Evolutionary conservation across 2,113 vertebrate species (phyloP).

Genomic region (Ameiurus melas): DNA sequence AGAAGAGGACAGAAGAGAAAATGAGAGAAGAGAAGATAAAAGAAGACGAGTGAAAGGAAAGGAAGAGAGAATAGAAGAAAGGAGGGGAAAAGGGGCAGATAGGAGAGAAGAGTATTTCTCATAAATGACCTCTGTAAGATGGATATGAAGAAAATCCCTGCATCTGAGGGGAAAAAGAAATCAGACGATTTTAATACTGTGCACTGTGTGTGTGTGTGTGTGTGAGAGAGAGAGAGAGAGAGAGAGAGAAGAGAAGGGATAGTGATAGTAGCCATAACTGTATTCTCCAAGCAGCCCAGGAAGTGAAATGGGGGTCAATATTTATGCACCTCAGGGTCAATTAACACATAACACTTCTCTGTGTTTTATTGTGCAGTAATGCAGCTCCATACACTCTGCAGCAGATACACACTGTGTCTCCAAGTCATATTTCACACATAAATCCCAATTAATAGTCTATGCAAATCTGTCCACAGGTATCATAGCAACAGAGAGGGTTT

Average conservation of each 20-base stretch:
- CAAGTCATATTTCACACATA: conserved; percentile 57
- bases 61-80: not conserved
- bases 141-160: not conserved
- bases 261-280: not conserved
- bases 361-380: not conserved
- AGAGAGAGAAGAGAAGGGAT: not conserved
- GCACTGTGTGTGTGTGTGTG: not conserved
- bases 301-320: conserved; percentile 32
- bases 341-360: not conserved
- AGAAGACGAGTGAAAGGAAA: not conserved
- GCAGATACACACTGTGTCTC: conserved; percentile 21
- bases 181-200: not conserved
- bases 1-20: not conserved
- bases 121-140: not conserved
- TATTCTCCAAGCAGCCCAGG: not conserved
- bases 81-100: no score
- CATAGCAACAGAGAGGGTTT: conserved; percentile 68
- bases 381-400: not conserved
- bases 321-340: conserved; percentile 27
- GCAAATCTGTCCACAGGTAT: conserved; percentile 70
- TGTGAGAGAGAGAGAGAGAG: not conserved
- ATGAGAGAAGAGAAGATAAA: not conserved
- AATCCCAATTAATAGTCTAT: conserved; percentile 70
- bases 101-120: not conserved
- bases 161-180: not conserved